Evolutionary conservation across 2,113 vertebrate species (phyloP), one percentile per base, ranked within the genome.

Genomic region (Actenoides hombroni): DNA sequence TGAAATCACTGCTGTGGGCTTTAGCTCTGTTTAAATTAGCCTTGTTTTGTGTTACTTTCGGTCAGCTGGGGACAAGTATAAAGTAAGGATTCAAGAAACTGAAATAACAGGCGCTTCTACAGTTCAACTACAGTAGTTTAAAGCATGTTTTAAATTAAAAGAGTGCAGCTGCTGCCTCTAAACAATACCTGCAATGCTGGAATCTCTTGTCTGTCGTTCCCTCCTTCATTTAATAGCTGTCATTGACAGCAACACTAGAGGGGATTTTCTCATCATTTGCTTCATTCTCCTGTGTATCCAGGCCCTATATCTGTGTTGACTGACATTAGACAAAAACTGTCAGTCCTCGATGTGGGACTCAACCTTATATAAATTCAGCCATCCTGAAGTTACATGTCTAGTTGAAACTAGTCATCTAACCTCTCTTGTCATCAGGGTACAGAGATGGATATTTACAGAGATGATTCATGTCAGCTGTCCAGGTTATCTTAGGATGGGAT

Each of bases 21-120:
- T 95, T 86, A 81, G 42, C 35, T 85, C 68, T 70, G 68, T 93
- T 92, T 88, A 75, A 95, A 93, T 92, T 86, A 93, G 57, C 65
- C 44, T 68, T 92, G 54, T 92, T 92, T 91, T 79, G 33, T 88
- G 81, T 87, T 94, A 76, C 84, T 71, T 69, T 65, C 79, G 89
- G 40, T 81, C 88, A 82, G 16, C 73, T 95, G 73, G 69, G 92
- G 44, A 15, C 76, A 93, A 78, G 46, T 83, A 64, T 74, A 82
- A 90, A 93, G 49, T 81, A 90, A 84, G 57, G 16, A 39, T 83
- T n/a, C 31, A 59, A 93, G 90, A 91, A 90, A 75, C 76, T 3
- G 1, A 96, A 86, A 77, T 88, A 94, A 86, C 76, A 86, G 83
- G 49, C 28, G 40, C 24, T 85, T 74, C 51, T 88, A 13, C 16